Conservation (phyloP, 2,113 vertebrate genomes). For the Gallinago paraguaiae region DNA sequence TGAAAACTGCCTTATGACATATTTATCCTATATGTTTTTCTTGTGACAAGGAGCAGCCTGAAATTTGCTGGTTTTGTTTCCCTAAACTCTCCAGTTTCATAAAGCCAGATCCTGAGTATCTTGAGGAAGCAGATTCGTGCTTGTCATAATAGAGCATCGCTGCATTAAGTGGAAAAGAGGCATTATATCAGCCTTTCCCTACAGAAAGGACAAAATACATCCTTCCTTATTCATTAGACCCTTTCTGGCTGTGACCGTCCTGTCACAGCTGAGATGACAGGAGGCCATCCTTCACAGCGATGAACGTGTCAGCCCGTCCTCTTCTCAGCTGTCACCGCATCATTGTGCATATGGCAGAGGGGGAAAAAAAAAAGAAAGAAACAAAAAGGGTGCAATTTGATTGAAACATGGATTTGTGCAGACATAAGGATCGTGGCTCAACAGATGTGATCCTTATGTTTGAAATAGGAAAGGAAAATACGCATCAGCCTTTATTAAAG, state of each 20-base stretch:
- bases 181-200: not conserved
- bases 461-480: constrained; percentile 9
- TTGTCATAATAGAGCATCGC: not conserved
- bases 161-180: not conserved
- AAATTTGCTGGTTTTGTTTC: not conserved
- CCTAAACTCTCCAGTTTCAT: not conserved
- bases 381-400: not conserved
- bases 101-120: not conserved
- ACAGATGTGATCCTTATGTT: constrained; percentile 18
- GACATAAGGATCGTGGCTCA: not conserved
- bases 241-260: not conserved
- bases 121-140: not conserved
- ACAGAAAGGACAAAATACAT: not conserved
- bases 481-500: not conserved
- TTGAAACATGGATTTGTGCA: not conserved
- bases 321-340: not conserved
- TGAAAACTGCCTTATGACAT: not conserved
- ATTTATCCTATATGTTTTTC: rapidly evolving
- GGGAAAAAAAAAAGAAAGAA: too few species aligned
- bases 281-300: constrained; percentile 17
- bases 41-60: not conserved
- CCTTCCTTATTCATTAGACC: not conserved
- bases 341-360: not conserved
- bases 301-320: not conserved
- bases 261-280: not conserved